These are phyloP conservation scores for Brachionus manjavacas DNA, from an alignment of 1,140 invertebrate genomes.

Conservation along the genomic window DNA sequence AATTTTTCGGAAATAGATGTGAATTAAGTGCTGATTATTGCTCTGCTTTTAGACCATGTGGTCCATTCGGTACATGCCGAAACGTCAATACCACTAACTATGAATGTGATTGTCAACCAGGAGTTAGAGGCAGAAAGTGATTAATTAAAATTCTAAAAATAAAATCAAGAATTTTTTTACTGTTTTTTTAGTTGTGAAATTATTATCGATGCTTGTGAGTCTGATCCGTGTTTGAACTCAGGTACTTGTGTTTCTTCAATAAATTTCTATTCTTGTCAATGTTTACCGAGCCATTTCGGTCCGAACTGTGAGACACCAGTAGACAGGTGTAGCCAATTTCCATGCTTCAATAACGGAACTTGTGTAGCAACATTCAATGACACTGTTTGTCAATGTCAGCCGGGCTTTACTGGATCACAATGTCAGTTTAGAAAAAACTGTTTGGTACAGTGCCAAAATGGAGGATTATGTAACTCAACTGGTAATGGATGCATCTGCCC, in stretches of 20 bases:
- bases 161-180: no score
- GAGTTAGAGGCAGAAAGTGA: slow-evolving; percentile 60
- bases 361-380: slow-evolving; percentile 9
- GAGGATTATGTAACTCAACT: slow-evolving; percentile 74
- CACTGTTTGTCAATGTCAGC: slow-evolving; percentile 51
- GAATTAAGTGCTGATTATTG: slow-evolving; percentile 44
- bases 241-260: slow-evolving; percentile 67
- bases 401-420: slow-evolving; percentile 47
- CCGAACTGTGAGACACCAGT: not conserved
- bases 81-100: slow-evolving; percentile 64
- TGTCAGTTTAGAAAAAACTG: slow-evolving; percentile 68
- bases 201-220: slow-evolving; percentile 31
- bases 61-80: slow-evolving; percentile 15
- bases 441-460: slow-evolving; percentile 87
- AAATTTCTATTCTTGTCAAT: slow-evolving; percentile 44
- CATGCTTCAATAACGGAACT: slow-evolving; percentile 22
- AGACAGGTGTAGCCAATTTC: not conserved
- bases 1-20: slow-evolving; percentile 44
- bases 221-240: slow-evolving; percentile 81
- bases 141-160: not conserved
- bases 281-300: not conserved
- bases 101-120: slow-evolving; percentile 77
- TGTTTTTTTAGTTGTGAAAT: slow-evolving; percentile 43
- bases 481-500: slow-evolving; percentile 81
- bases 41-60: slow-evolving; percentile 12